Evolutionary conservation across 2,888 invertebrate genomes (phyloP).

Genomic region (Nemotelus pantherinus): DNA sequence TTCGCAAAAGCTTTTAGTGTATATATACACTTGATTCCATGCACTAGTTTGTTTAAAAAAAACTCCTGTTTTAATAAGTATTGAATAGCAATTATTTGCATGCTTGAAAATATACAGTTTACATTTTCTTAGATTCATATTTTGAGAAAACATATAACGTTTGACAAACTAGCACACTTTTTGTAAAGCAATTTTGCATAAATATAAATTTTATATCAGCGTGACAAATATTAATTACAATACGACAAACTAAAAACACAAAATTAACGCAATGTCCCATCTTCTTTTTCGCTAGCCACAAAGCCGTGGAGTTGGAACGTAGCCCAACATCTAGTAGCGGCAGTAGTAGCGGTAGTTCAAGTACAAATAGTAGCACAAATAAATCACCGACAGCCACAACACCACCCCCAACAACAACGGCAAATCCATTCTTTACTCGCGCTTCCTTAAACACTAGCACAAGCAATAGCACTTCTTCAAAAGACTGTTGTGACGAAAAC

Average conservation of each 20-base stretch:
- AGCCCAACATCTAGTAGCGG: slow-evolving; percentile 4
- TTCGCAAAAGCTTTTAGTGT: no score
- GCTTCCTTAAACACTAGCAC: slow-evolving; percentile 31
- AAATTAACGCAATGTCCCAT: not conserved
- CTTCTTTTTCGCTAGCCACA: slow-evolving; percentile 38
- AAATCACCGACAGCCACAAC: slow-evolving; percentile 35
- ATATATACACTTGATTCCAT: no score
- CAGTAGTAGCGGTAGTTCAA: slow-evolving; percentile 35
- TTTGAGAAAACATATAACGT: no score
- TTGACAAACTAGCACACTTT: no score
- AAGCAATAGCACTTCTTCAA: slow-evolving; percentile 10
- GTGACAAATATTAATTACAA: no score
- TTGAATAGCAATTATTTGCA: no score
- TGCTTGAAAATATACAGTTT: no score
- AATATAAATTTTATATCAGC: no score
- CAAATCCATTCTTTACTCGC: slow-evolving; percentile 25
- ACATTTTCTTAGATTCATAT: no score
- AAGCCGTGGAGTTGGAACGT: slow-evolving; percentile 48
- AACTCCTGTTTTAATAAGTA: no score
- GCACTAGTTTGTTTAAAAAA: no score
- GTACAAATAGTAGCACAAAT: slow-evolving; percentile 20
- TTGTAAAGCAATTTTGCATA: no score
- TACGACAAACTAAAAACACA: not conserved
- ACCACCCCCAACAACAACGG: slow-evolving; percentile 3
- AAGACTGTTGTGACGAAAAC: not conserved